Base-by-base conservation (phyloP, 2,797 vertebrate species). In the Orientallactaga sibirica region DNA sequence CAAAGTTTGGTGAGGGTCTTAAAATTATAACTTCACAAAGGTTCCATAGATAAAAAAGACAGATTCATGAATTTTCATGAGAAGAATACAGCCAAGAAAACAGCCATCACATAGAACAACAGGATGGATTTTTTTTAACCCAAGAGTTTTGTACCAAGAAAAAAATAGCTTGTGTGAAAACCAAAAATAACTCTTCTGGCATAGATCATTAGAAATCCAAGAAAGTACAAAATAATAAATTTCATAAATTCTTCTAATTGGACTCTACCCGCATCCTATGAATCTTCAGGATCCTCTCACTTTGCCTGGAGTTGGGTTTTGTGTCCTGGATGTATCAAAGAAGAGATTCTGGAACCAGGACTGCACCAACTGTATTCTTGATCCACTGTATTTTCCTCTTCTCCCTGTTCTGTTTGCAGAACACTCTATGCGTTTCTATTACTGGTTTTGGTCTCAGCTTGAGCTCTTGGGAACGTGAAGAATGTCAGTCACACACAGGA, bases 21-120 rank as follows among this genome's bases (percentile, higher is more conserved):
- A 52, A 84, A 73, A 76, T 5, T 33, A 66, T 58, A 27, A 81
- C 10, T n/a, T 48, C 7, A 79, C 11, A 66, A 80, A 52, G 37
- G 10, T 43, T 75, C 15, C 10, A 43, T 24, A 77, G 25, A 41
- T 70, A 29, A 12, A n/a, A n/a, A 41, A 33, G 48, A 71, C 8
- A 88, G 41, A 6, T 24, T 91, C 25, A 90, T 81, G 64, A 92
- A 93, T 88, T 90, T 90, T 93, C 22, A 81, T 76, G 86, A 82
- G 37, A 29, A 22, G 4, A 91, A 73, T 25, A 79, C 1, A 67
- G 67, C 43, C 37, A 80, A 73, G n/a, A 92, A 89, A 71, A 10
- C 4, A 87, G 25, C 5, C 78, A 5, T 5, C 41, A 88, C 25
- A 81, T 48, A 18, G 3, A 82, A 24, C 88, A 88, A 92, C 25